A percentile compares a stretch with the other conserved stretches of the same genome.
phyloP scores from a whole-genome alignment of 2,888 invertebrate species.

The Pollenia angustigena region DNA sequence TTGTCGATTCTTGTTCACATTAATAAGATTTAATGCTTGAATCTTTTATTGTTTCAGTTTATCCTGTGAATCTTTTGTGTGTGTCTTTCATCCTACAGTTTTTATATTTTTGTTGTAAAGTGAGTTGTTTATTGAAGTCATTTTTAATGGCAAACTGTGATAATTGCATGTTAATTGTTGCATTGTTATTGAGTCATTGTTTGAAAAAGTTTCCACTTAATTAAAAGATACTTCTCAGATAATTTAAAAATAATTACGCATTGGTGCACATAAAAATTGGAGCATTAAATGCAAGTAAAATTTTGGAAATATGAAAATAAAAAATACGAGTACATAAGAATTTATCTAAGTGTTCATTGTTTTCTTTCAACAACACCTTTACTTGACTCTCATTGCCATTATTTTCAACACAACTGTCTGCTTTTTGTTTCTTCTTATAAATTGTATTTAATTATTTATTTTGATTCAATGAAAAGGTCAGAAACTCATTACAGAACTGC shows the following conservation, averaged over 20 bases:
- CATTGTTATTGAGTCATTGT: slow-evolving; percentile 75
- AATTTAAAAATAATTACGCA: not conserved
- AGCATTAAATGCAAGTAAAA: not conserved
- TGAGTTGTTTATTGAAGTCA: slow-evolving; percentile 65
- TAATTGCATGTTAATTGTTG: slow-evolving; percentile 82
- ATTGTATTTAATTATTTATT: slow-evolving; percentile 48
- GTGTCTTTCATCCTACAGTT: not conserved
- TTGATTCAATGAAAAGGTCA: slow-evolving; percentile 56
- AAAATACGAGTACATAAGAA: no score
- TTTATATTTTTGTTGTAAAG: not conserved
- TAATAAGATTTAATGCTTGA: slow-evolving; percentile 65
- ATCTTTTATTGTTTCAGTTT: slow-evolving; percentile 42
- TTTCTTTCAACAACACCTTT: not conserved
- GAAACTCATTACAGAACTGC: slow-evolving; percentile 44
- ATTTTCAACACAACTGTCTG: slow-evolving; percentile 7
- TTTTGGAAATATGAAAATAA: not conserved
- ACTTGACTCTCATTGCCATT: slow-evolving; percentile 3
- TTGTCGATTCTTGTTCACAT: slow-evolving; percentile 64
- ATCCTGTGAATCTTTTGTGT: slow-evolving; percentile 41
- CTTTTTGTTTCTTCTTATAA: slow-evolving; percentile 27
- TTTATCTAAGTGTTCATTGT: not conserved
- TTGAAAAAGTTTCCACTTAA: slow-evolving; percentile 63
- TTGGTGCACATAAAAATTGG: not conserved
- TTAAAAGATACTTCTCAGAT: slow-evolving; percentile 33
- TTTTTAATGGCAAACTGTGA: slow-evolving; percentile 77